These are phyloP conservation scores for Hofmannophila pseudospretella DNA, from an alignment of 2,888 invertebrate species.

Conservation along the genomic window DNA sequence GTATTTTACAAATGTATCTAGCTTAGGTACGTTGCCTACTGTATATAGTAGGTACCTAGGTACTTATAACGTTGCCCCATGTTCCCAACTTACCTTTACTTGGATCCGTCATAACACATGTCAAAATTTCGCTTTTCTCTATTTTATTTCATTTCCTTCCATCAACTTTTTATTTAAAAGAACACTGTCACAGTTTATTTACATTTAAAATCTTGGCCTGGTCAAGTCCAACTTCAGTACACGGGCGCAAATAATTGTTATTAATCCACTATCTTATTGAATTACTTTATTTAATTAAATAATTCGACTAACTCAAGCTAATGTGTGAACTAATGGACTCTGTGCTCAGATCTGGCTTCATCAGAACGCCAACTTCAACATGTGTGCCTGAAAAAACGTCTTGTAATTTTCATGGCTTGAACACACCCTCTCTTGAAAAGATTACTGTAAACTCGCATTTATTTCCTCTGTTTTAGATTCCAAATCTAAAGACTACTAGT, in stretches of 20 bases:
- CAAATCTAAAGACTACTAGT: slow-evolving; percentile 21
- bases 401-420: slow-evolving; percentile 33
- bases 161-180: too few species aligned
- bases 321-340: slow-evolving; percentile 76
- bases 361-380: slow-evolving; percentile 46
- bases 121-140: neutral
- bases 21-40: too few species aligned
- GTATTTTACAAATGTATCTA: too few species aligned
- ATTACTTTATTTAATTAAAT: slow-evolving; percentile 75
- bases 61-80: too few species aligned
- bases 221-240: slow-evolving; percentile 33
- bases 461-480: slow-evolving; percentile 23
- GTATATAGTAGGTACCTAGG: too few species aligned
- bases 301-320: slow-evolving; percentile 73
- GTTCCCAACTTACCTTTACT: slow-evolving; percentile 67
- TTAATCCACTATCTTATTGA: slow-evolving; percentile 72
- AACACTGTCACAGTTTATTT: slow-evolving; percentile 51
- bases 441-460: slow-evolving; percentile 29
- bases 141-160: slow-evolving; percentile 17
- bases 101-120: slow-evolving; percentile 47
- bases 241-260: slow-evolving; percentile 54
- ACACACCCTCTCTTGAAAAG: slow-evolving; percentile 40
- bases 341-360: slow-evolving; percentile 70
- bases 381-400: slow-evolving; percentile 56
- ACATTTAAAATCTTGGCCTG: slow-evolving; percentile 38